A percentile compares a stretch with the other conserved stretches of the same genome.
Conservation (phyloP, 2,888 invertebrate species). For the Nomada fucata region DNA sequence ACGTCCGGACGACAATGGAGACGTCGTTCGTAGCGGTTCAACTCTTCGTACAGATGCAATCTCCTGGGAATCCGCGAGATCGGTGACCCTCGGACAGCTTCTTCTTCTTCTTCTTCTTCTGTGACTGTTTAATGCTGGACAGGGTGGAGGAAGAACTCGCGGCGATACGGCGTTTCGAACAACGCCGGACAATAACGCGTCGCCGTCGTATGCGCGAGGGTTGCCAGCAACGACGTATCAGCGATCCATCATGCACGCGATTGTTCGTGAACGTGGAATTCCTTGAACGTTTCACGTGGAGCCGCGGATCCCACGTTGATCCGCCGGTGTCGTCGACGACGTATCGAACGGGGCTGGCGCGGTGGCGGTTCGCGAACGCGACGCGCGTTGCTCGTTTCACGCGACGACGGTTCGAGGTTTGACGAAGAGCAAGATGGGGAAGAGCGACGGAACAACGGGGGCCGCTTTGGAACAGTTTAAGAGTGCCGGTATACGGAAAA, state of each 20-base stretch:
- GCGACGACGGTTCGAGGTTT: too few relatives aligned
- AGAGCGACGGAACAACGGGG: too few relatives aligned
- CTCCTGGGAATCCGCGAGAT: conserved; percentile 82
- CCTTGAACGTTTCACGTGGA: conserved; percentile 50
- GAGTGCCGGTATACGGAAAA: too few relatives aligned
- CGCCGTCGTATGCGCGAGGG: conserved; percentile 27
- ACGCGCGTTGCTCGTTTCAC: too few relatives aligned
- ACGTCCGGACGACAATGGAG: conserved; percentile 60
- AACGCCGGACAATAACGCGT: conserved; percentile 48
- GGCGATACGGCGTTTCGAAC: conserved; percentile 22
- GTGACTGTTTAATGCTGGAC: conserved; percentile 42
- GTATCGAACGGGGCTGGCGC: too few relatives aligned
- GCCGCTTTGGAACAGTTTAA: too few relatives aligned
- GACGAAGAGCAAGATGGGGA: too few relatives aligned
- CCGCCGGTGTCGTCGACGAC: too few relatives aligned
- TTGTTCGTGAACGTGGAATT: conserved; percentile 30
- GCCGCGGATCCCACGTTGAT: conserved; percentile 15
- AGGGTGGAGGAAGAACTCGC: conserved; percentile 38
- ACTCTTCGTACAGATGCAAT: conserved; percentile 80
- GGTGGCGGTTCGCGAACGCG: too few relatives aligned
- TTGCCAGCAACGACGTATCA: conserved; percentile 65
- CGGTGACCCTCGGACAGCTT: conserved; percentile 42
- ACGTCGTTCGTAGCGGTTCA: conserved; percentile 46
- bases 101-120: conserved; percentile 58
- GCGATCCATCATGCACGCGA: conserved; percentile 72